Percentiles rank a stretch among this genome's conserved stretches.
These are phyloP conservation scores for Eristalis intricaria DNA, from an alignment of 2,888 invertebrate genomes.

Conservation along the genomic window DNA sequence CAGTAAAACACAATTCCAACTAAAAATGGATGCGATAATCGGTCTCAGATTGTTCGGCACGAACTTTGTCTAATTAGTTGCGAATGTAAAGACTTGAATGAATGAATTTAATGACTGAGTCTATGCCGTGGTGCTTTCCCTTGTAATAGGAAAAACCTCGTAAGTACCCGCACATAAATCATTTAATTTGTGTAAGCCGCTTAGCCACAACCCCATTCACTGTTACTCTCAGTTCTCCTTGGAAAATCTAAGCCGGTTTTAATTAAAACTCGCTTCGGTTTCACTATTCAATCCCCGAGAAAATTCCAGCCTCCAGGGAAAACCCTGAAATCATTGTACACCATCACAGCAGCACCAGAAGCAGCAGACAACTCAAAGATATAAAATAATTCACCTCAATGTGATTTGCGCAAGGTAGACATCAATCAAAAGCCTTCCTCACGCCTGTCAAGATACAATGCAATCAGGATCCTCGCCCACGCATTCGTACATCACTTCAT, in stretches of 20 bases:
- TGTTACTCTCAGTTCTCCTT: background rate
- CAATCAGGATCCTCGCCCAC: background rate
- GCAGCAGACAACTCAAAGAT: background rate
- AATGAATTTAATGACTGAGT: background rate
- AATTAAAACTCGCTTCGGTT: background rate
- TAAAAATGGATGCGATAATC: background rate
- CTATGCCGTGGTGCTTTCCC: background rate
- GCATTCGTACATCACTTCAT: too few relatives aligned
- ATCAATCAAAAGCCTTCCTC: background rate
- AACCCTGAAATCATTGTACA: background rate
- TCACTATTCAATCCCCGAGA: background rate
- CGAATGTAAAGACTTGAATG: background rate
- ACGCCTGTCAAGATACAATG: background rate
- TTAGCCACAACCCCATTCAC: background rate
- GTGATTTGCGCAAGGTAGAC: background rate
- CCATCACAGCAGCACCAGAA: background rate
- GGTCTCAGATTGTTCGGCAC: background rate
- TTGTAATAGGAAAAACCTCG: background rate
- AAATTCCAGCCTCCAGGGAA: background rate
- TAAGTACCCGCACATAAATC: background rate
- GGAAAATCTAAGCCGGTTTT: background rate
- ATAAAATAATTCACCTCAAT: background rate
- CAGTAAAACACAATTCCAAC: background rate
- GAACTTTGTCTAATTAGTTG: background rate
- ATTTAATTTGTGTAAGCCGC: background rate